Base-by-base conservation (phyloP, 2,888 invertebrate genomes). In the Drosophila robusta region DNA sequence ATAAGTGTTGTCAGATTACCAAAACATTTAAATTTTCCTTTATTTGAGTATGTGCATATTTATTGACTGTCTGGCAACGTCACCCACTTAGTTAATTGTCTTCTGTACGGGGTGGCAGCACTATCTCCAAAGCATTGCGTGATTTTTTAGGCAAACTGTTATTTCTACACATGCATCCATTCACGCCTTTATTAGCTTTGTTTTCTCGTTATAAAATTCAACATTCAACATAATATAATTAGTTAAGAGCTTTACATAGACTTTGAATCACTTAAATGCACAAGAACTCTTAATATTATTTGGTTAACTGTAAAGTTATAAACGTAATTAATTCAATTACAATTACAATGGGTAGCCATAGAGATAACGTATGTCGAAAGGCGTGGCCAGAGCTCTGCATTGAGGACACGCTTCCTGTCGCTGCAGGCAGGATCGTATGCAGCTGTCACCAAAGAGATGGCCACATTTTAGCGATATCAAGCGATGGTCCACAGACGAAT, bases 391-490 rank as follows among this genome's bases (percentile, higher is more conserved):
- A 36, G 36, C 46, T 42, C 64, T 18, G 32, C 67, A 67, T 9
- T 50, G 12, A 3, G 67, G 67, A 22, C 67, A 67, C 4, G 12
- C 1, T 2, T 9, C 0, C 3, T 29, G 22, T 0, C 14, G 34
- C 0, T 0, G 0, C 3, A 60, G 49, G 12, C 11, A 46, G 9
- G 39, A 8, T 0, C 24, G 24, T 12, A 66, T 55, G 26, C 66
- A 63, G 0, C 16, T 14, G n/a, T 50, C 46, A 0, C 64, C 67
- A 29, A 67, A 67, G 22, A 63, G 67, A 51, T 67, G 67, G 6
- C 67, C 67, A 56, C 67, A 67, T 0, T 22, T 9, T 36, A 67
- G 41, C 4, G 50, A 45, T 8, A 56, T 45, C 32, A 64, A 16
- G 1, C 56, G 55, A 46, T 67, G 67, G 4, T 12, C 0, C 1